Evolutionary conservation across 1,140 invertebrate genomes (phyloP).

Genomic region (Drosophila bocki): DNA sequence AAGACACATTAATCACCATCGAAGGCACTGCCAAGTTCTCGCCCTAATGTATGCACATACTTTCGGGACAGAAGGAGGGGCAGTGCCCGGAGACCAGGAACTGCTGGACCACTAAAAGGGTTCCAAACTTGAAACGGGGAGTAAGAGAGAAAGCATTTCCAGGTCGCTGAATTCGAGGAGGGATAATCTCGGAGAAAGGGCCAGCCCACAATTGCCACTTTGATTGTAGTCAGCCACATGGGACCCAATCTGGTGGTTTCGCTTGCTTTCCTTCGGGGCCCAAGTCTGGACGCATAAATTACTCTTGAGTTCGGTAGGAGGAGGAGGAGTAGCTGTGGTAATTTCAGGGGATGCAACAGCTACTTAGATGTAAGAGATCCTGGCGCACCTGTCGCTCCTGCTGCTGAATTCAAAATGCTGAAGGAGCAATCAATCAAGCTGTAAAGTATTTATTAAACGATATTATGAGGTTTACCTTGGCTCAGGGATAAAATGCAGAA

Average conservation of each 20-base stretch:
- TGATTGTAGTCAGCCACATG: slow-evolving; percentile 80
- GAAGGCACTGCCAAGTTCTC: slow-evolving; percentile 21
- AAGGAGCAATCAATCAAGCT: slow-evolving; percentile 76
- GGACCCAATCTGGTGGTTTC: slow-evolving; percentile 72
- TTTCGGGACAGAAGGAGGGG: slow-evolving; percentile 4
- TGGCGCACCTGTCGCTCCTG: slow-evolving; percentile 64
- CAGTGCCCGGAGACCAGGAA: background rate
- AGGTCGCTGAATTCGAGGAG: slow-evolving; percentile 67
- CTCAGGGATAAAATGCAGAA: slow-evolving; percentile 29
- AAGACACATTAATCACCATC: slow-evolving; percentile 69
- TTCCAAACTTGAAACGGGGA: slow-evolving; percentile 39
- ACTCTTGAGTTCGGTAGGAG: slow-evolving; percentile 23
- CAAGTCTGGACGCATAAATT: slow-evolving; percentile 68
- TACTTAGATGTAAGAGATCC: slow-evolving; percentile 58
- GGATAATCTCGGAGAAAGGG: slow-evolving; percentile 43
- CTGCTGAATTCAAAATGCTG: slow-evolving; percentile 26
- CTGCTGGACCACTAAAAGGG: slow-evolving; percentile 50
- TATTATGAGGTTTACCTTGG: slow-evolving; percentile 75
- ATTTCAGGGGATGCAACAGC: slow-evolving; percentile 31
- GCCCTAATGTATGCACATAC: slow-evolving; percentile 56
- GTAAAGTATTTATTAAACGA: slow-evolving; percentile 83
- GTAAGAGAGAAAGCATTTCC: slow-evolving; percentile 51
- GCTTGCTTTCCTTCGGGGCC: slow-evolving; percentile 27
- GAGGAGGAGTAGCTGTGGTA: slow-evolving; percentile 1
- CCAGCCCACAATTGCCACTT: slow-evolving; percentile 65